Percentiles rank a stretch among this genome's conserved stretches.
Evolutionary conservation across 2,888 invertebrate species (phyloP).

Genomic region (Lepidochrysops patricia): DNA sequence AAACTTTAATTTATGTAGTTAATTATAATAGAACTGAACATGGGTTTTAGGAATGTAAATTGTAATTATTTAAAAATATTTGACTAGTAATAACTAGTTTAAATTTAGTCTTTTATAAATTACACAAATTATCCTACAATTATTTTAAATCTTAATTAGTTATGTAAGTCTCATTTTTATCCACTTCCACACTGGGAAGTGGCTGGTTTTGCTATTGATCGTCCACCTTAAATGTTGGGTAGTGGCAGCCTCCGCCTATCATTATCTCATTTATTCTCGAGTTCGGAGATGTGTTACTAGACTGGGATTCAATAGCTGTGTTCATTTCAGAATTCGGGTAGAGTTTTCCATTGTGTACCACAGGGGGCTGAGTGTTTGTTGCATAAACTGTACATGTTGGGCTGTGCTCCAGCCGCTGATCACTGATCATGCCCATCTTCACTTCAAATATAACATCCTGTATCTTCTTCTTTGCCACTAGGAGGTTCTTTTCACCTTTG

Average conservation of each 20-base stretch:
- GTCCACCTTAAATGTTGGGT: constrained; percentile 62
- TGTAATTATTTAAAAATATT: too few species aligned
- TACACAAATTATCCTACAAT: too few species aligned
- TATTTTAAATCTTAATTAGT: constrained; percentile 13
- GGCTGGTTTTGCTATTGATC: constrained; percentile 58
- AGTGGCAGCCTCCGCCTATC: constrained; percentile 56
- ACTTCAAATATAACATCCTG: constrained; percentile 76
- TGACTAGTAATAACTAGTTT: too few species aligned
- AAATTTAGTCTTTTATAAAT: too few species aligned
- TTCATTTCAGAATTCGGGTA: constrained; percentile 47
- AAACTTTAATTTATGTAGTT: too few species aligned
- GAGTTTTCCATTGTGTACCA: constrained; percentile 45
- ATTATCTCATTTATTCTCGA: constrained; percentile 60
- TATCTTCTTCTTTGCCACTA: constrained; percentile 75
- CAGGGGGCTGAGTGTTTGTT: constrained; percentile 35
- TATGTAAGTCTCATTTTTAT: constrained; percentile 40
- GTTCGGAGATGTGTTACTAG: constrained; percentile 44
- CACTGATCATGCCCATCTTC: constrained; percentile 72
- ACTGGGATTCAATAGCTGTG: constrained; percentile 48
- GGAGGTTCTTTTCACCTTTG: constrained; percentile 69
- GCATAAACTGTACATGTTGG: constrained; percentile 43
- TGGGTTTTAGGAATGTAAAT: too few species aligned
- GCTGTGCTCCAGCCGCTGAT: constrained; percentile 39
- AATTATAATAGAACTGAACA: too few species aligned
- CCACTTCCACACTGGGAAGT: constrained; percentile 57